Evolutionary conservation across 2,797 vertebrate genomes (phyloP).

Genomic region (Paedocypris micromegethes): DNA sequence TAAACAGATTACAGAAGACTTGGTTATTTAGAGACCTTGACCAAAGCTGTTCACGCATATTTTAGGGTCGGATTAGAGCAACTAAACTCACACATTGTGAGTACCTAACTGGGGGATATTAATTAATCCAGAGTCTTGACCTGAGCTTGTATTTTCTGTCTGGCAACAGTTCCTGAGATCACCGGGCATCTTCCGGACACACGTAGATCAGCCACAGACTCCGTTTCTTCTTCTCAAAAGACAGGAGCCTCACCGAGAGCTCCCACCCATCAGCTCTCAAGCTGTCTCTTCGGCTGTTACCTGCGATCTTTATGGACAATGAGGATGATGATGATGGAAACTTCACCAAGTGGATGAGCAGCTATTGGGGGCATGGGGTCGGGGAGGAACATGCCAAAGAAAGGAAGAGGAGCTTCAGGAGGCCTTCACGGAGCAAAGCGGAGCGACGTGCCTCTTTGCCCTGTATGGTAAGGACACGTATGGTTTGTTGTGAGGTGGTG

Average conservation of each 20-base stretch:
- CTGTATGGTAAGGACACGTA: conserved; percentile 72
- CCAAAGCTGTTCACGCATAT: conserved; percentile 53
- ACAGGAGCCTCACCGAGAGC: conserved; percentile 42
- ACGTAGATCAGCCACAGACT: conserved; percentile 20
- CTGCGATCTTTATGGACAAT: conserved; percentile 76
- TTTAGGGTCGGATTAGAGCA: conserved; percentile 60
- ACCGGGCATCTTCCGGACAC: conserved; percentile 43
- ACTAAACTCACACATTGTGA: conserved; percentile 36
- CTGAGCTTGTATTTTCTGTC: not conserved
- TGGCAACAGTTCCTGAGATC: conserved; percentile 10
- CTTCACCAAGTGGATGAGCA: conserved; percentile 98
- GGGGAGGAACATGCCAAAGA: conserved; percentile 67
- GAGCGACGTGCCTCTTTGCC: conserved; percentile 83
- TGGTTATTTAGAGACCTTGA: conserved; percentile 69
- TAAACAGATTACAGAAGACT: conserved; percentile 74
- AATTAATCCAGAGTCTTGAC: conserved; percentile 35
- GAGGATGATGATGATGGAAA: conserved; percentile 89
- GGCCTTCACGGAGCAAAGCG: conserved; percentile 47
- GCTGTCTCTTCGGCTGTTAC: conserved; percentile 68
- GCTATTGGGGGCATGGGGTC: conserved; percentile 87
- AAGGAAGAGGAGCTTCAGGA: conserved; percentile 70
- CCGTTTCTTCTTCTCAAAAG: conserved; percentile 24
- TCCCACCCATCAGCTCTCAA: conserved; percentile 48
- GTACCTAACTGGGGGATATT: conserved; percentile 46
- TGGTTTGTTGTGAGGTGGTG: not conserved